These are phyloP conservation scores for Delphinapterus leucas DNA, from an alignment of 2,113 vertebrate species.

Conservation along the genomic window DNA sequence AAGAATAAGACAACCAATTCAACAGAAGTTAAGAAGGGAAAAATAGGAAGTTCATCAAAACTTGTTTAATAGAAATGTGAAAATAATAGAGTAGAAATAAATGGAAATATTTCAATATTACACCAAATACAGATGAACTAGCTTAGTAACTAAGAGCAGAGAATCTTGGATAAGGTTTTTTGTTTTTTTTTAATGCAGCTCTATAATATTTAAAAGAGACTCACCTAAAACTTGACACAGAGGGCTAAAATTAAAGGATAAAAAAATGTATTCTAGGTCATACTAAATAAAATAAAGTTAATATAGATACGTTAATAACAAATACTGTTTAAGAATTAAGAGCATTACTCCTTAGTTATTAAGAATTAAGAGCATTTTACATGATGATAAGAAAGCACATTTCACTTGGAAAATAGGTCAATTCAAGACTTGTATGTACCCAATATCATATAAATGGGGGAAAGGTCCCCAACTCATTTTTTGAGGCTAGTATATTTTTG, in stretches of 20 bases:
- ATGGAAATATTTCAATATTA: not conserved
- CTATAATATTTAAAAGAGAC: not conserved
- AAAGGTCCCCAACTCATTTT: not conserved
- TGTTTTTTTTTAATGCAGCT: not conserved
- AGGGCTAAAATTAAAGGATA: not conserved
- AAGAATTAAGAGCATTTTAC: constrained; percentile 13
- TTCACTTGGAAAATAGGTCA: not conserved
- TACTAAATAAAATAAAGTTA: not conserved
- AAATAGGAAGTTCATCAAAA: not conserved
- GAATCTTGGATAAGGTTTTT: not conserved
- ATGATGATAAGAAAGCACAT: not conserved
- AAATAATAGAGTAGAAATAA: not conserved
- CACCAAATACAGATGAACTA: not conserved
- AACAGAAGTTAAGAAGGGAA: not conserved
- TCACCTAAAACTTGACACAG: not conserved
- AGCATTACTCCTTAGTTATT: not conserved
- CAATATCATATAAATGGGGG: not conserved
- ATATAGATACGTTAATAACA: not conserved
- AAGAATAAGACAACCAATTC: not conserved
- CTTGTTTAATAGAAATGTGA: not conserved
- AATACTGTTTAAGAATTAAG: not conserved
- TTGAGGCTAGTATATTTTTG: not conserved
- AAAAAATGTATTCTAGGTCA: not conserved
- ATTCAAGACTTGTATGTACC: not conserved
- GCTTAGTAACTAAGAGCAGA: not conserved